Evolutionary conservation across 2,113 vertebrate species (phyloP).

Genomic region (Brachyhypopomus occidentalis): DNA sequence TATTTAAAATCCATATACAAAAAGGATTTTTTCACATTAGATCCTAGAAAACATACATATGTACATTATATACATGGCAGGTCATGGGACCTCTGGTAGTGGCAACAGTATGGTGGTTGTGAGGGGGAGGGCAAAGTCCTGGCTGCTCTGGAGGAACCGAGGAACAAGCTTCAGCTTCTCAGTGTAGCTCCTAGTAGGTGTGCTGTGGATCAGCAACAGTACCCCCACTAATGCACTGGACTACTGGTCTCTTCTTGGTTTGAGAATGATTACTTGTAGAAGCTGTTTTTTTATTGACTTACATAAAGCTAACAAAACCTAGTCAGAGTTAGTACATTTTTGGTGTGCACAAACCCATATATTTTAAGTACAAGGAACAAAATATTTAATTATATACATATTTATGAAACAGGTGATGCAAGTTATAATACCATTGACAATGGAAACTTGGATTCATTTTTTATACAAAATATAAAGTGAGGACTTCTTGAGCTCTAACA

Average conservation of each 20-base stretch:
- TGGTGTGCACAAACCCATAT: conserved; percentile 1
- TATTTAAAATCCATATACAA: conserved; percentile 77
- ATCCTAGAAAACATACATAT: conserved; percentile 73
- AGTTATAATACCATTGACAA: background rate
- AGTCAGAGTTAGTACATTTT: background rate
- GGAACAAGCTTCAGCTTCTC: background rate
- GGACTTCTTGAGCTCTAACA: conserved; percentile 30
- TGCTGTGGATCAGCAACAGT: background rate
- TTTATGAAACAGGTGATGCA: background rate
- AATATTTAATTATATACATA: background rate
- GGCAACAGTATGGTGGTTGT: background rate
- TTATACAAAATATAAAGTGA: conserved; percentile 53
- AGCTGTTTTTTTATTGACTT: background rate
- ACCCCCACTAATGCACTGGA: background rate
- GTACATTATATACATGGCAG: conserved; percentile 62
- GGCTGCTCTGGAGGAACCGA: background rate
- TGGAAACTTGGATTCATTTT: conserved; percentile 12
- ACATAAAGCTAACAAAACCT: background rate
- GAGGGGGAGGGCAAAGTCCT: background rate
- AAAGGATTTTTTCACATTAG: conserved; percentile 67
- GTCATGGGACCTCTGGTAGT: conserved; percentile 9
- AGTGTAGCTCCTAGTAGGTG: background rate
- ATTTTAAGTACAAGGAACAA: background rate
- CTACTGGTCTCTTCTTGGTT: background rate
- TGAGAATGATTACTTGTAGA: background rate